A percentile compares a stretch with the other conserved stretches of the same genome.
Conservation (phyloP, 1,140 invertebrate genomes). For the Drosophila neocordata region DNA sequence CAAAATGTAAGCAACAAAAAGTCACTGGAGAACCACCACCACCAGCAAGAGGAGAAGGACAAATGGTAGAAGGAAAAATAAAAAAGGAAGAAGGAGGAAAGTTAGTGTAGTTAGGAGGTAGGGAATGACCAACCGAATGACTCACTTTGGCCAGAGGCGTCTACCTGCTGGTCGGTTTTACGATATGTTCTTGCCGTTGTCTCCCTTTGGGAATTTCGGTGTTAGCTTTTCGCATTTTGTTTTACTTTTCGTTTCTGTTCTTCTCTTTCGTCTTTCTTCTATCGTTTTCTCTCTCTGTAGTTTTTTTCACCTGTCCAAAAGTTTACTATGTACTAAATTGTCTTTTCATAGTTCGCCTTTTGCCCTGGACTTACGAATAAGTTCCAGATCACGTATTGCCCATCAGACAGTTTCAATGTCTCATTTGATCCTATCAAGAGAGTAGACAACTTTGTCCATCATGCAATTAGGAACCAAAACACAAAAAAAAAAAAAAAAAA, state of each 20-base stretch:
- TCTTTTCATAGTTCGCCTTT: slow-evolving; percentile 9
- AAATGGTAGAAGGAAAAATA: neutral
- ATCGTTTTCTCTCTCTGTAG: neutral
- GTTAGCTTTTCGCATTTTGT: slow-evolving; percentile 17
- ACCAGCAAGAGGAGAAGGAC: neutral
- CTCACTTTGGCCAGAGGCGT: slow-evolving; percentile 46
- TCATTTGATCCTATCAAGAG: slow-evolving; percentile 22
- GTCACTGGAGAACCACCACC: neutral
- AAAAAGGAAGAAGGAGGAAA: too few species aligned
- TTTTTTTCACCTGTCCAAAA: neutral
- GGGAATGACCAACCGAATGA: slow-evolving; percentile 35
- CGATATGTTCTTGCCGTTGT: slow-evolving; percentile 19
- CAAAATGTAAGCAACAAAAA: slow-evolving; percentile 26
- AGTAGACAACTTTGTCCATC: slow-evolving; percentile 20
- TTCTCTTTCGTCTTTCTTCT: neutral
- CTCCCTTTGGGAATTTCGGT: slow-evolving; percentile 6
- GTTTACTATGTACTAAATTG: slow-evolving; percentile 4
- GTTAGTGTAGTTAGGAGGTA: neutral
- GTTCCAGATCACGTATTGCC: slow-evolving; percentile 31
- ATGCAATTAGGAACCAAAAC: slow-evolving; percentile 26
- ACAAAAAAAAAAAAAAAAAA: neutral
- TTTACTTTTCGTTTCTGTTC: slow-evolving; percentile 6
- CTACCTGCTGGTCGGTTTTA: slow-evolving; percentile 44
- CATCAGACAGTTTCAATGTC: slow-evolving; percentile 34
- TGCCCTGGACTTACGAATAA: slow-evolving; percentile 4